phyloP scores from a whole-genome alignment of 2,888 invertebrate genomes.

The Emmelina monodactyla region DNA sequence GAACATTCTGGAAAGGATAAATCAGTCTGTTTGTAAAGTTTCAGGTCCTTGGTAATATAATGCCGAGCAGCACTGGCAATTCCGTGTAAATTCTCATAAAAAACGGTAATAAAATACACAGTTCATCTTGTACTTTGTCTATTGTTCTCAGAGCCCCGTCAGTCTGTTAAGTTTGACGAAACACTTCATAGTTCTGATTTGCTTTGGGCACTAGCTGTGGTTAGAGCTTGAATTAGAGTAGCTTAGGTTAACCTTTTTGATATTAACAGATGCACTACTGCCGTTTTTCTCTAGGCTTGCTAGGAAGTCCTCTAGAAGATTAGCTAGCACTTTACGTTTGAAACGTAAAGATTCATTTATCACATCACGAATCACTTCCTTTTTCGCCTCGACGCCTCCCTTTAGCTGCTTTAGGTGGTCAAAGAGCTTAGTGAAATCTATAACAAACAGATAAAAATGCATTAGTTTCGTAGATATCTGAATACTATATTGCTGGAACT shows the following conservation, averaged over 20 bases:
- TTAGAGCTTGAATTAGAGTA: slow-evolving; percentile 27
- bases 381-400: slow-evolving; percentile 73
- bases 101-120: neutral
- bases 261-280: slow-evolving; percentile 46
- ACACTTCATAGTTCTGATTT: neutral
- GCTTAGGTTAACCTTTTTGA: slow-evolving; percentile 40
- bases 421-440: slow-evolving; percentile 76
- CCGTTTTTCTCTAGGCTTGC: slow-evolving; percentile 58
- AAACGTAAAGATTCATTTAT: slow-evolving; percentile 80
- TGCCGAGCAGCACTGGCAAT: no score
- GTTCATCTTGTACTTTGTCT: slow-evolving; percentile 1
- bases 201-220: slow-evolving; percentile 42
- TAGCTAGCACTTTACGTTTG: slow-evolving; percentile 76
- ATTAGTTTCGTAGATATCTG: no score
- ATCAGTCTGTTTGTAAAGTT: no score
- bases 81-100: neutral
- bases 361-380: slow-evolving; percentile 74
- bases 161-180: neutral
- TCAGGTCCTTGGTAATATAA: no score
- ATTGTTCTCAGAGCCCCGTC: neutral
- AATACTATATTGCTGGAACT: no score
- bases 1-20: no score
- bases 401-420: slow-evolving; percentile 73
- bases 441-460: slow-evolving; percentile 27
- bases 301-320: slow-evolving; percentile 71